Base-by-base conservation (phyloP, 2,888 invertebrate genomes). In the Perizoma flavofasciatum region DNA sequence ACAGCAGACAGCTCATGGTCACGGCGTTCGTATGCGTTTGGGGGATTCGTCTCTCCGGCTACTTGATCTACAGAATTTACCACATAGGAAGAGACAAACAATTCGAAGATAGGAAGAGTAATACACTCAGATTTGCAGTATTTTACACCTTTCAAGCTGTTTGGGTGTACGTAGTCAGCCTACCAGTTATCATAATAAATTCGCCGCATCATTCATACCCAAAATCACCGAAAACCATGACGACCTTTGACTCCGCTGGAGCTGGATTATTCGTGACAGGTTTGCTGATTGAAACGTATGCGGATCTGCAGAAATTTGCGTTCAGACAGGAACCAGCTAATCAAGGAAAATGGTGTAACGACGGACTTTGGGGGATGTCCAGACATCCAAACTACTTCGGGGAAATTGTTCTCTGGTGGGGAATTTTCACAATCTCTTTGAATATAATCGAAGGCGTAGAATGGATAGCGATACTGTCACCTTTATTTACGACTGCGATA, bases 361-460 rank as follows among this genome's bases (percentile, higher is more conserved):
- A 96, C 75, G 98, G 97, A 4, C 86, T 97, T 7, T 98, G 98
- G 98, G 94, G 96, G 43, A 85, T 97, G 46, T 98, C 98, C 0
- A 93, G 98, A 63, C 98, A 98, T 88, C 98, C 98, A 0, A 98
- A 98, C 83, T 98, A 98, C 82, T 98, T 98, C 81, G 98, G 98
- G 0, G 98, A 98, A 89, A 97, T 98, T 8, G 94, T 97, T 0
- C 93, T 98, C 10, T 98, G 98, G 98, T 97, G 98, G 96, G 98
- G 98, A 4, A 95, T 98, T 73, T 98, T 98, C 80, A 95, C 97
- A 53, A 96, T 98, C 82, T 96, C 97, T 0, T 85, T 97, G 40
- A 97, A 97, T 80, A 96, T 98, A 11, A 95, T 98, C 71, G 94
- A 95, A 75, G 96, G 97, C 11, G 91, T 95, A 39, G 97, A 98